Evolutionary conservation across 2,888 invertebrate species (phyloP), one percentile per base, ranked within the genome.

Genomic region (Gonocerus acuteangulatus): DNA sequence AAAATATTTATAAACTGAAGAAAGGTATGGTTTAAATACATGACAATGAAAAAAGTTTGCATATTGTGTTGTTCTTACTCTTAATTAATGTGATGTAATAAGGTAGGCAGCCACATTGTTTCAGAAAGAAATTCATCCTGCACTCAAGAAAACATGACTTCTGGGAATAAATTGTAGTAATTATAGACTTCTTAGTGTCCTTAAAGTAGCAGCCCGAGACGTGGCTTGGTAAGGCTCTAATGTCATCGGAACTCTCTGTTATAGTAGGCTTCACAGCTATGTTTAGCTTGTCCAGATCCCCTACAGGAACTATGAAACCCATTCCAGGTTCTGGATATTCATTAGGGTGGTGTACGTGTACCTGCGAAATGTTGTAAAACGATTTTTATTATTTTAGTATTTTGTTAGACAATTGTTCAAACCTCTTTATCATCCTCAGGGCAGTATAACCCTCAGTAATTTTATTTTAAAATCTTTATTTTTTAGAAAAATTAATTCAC

Each of bases 271-370:
- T 69, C n/a, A 70, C 63, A 7, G 66, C 65, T 6, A 67, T 61
- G 13, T 64, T 69, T 42, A 70, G 56, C 52, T 69, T 70, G 9
- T 64, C 58, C 2, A 67, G 61, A 36, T 62, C 63, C 3, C 64
- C 60, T 4, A 66, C 59, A 9, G 64, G 63, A 3, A 70, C 62
- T 22, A 69, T 57, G 49, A 62, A 65, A 9, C 69, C 69, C 67
- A 70, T 69, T 19, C 69, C 70, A 11, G 70, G 66, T 52, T 69
- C 69, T 15, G 70, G 70, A 52, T 68, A 70, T 48, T 70, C 70
- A 11, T 67, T 66, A 4, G 66, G 67, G 27, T 67, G 66, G 57
- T 68, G 68, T 6, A 70, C 61, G 62, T 69, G 70, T 4, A 70
- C 66, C 70, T 70, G 19, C 32, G 34, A 32, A 48, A n/a, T n/a